Conservation (phyloP, 1,140 invertebrate species). For the Phortica variegata region DNA sequence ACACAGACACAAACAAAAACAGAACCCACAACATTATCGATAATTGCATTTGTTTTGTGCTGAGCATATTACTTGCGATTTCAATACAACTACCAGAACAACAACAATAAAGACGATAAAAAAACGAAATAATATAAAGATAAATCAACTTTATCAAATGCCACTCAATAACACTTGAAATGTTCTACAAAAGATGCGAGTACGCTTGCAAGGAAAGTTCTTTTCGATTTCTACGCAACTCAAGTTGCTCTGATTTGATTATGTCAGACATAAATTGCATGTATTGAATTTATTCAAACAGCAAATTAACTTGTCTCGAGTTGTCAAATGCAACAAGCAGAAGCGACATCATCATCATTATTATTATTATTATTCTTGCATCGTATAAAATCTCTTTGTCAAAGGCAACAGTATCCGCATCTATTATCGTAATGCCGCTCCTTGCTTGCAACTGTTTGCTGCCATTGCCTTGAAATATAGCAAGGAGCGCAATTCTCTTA, state of each 20-base stretch:
- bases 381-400: conserved; percentile 12
- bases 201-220: neutral
- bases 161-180: neutral
- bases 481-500: too few species aligned
- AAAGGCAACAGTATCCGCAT: conserved; percentile 11
- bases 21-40: too few species aligned
- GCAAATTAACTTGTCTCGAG: conserved; percentile 53
- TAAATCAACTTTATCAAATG: neutral
- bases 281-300: conserved; percentile 43
- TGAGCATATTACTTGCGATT: conserved; percentile 14
- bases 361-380: conserved; percentile 26
- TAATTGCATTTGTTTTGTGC: too few species aligned
- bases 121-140: conserved; percentile 10
- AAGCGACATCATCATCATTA: conserved; percentile 15
- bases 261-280: too few species aligned
- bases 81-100: neutral
- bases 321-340: conserved; percentile 30
- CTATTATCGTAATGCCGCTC: conserved; percentile 8
- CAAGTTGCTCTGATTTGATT: conserved; percentile 20
- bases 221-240: conserved; percentile 20
- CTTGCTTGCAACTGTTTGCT: conserved; percentile 16
- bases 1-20: too few species aligned
- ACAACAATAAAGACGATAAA: neutral
- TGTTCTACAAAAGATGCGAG: too few species aligned
- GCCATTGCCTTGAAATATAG: conserved; percentile 21